phyloP scores from a whole-genome alignment of 1,140 invertebrate species.

The Bombyx mandarina region DNA sequence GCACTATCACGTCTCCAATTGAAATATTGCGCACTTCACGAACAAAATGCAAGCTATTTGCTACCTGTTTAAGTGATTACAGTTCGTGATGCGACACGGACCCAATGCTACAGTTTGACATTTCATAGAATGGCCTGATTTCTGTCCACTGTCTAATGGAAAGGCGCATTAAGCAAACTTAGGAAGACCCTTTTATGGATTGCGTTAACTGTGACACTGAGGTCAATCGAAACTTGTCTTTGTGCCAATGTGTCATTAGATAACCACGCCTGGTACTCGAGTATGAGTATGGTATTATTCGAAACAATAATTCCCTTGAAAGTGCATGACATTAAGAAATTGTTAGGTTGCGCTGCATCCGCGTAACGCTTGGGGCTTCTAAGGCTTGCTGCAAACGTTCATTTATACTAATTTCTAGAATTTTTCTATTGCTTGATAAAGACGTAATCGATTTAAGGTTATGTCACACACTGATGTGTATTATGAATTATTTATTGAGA shows the following conservation, averaged over 20 bases:
- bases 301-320: conserved; percentile 66
- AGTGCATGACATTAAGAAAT: conserved; percentile 67
- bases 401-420: neutral
- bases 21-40: conserved; percentile 3
- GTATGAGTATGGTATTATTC: conserved; percentile 55
- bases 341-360: conserved; percentile 60
- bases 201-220: conserved; percentile 3
- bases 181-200: conserved; percentile 2
- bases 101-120: conserved; percentile 11
- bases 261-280: conserved; percentile 32
- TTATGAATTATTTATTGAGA: no score
- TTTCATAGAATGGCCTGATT: conserved; percentile 18
- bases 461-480: no score
- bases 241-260: conserved; percentile 19
- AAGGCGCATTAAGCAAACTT: conserved; percentile 6
- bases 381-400: neutral
- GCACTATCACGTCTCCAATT: neutral
- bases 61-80: conserved; percentile 28
- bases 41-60: neutral
- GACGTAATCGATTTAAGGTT: no score
- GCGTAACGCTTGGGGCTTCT: conserved; percentile 50
- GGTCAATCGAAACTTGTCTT: neutral
- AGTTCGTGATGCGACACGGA: conserved; percentile 23
- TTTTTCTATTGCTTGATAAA: neutral
- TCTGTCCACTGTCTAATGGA: conserved; percentile 15